A percentile compares a stretch with the other conserved stretches of the same genome.
Conservation (phyloP, 2,113 vertebrate species). For the Prinia subflava region DNA sequence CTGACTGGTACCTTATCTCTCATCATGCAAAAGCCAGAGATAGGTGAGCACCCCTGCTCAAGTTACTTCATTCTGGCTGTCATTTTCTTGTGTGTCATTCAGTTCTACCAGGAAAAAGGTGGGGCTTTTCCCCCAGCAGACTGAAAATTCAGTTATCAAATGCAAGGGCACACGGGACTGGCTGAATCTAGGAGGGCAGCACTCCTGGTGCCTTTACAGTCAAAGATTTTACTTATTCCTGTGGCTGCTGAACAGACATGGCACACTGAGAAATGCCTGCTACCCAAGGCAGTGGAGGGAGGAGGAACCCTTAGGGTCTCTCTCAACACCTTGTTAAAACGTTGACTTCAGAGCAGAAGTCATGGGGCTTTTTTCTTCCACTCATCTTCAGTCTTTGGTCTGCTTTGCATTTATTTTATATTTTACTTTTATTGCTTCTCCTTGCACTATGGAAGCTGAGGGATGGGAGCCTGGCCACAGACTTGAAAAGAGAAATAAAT, state of each 20-base stretch:
- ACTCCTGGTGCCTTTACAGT: not conserved
- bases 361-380: not conserved
- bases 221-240: not conserved
- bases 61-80: not conserved
- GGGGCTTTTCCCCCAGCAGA: accelerated
- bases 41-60: not conserved
- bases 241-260: accelerated
- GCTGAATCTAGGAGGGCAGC: not conserved
- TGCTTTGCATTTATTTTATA: not conserved
- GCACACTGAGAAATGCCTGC: not conserved
- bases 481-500: not conserved
- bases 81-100: not conserved
- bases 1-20: accelerated
- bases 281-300: not conserved
- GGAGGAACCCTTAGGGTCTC: not conserved
- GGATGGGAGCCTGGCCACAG: not conserved
- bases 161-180: accelerated
- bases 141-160: not conserved
- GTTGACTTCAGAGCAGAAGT: not conserved
- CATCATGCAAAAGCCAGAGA: accelerated
- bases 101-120: not conserved
- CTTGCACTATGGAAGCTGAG: not conserved
- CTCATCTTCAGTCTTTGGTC: not conserved
- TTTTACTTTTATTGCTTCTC: not conserved
- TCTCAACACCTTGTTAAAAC: not conserved